Conservation (phyloP, 2,797 vertebrate genomes). For the Lophius americanus region DNA sequence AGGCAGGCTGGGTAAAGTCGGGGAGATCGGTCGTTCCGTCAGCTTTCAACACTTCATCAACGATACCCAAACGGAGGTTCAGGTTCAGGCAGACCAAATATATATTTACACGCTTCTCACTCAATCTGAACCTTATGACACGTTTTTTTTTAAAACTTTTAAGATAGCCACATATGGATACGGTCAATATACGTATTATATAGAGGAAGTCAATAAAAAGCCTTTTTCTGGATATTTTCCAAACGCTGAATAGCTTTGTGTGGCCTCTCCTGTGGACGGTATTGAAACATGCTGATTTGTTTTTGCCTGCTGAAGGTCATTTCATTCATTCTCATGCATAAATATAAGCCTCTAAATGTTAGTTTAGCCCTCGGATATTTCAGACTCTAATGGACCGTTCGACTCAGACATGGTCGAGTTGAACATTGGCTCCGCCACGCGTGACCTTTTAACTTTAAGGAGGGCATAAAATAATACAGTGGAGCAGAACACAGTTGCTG, state of each 20-base stretch:
- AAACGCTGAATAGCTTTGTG: conserved; percentile 9
- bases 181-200: neutral
- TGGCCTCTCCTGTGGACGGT: conserved; percentile 14
- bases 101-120: neutral
- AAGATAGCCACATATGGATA: neutral
- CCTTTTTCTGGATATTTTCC: conserved; percentile 11
- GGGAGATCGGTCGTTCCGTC: no score
- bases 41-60: no score
- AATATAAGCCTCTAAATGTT: conserved; percentile 43
- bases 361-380: conserved; percentile 47
- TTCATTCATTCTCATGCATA: conserved; percentile 53
- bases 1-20: neutral
- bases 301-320: conserved; percentile 50
- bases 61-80: no score
- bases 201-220: conserved; percentile 15
- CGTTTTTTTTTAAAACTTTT: neutral
- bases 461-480: neutral
- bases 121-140: neutral
- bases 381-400: conserved; percentile 39
- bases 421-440: conserved; percentile 17
- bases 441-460: conserved; percentile 47
- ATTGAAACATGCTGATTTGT: conserved; percentile 43
- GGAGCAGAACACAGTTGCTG: neutral
- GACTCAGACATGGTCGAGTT: conserved; percentile 20
- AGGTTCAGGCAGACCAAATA: neutral